A percentile compares a stretch with the other conserved stretches of the same genome.
These are phyloP conservation scores for Platysternon megacephalum DNA, from an alignment of 2,113 vertebrate genomes.

Conservation along the genomic window DNA sequence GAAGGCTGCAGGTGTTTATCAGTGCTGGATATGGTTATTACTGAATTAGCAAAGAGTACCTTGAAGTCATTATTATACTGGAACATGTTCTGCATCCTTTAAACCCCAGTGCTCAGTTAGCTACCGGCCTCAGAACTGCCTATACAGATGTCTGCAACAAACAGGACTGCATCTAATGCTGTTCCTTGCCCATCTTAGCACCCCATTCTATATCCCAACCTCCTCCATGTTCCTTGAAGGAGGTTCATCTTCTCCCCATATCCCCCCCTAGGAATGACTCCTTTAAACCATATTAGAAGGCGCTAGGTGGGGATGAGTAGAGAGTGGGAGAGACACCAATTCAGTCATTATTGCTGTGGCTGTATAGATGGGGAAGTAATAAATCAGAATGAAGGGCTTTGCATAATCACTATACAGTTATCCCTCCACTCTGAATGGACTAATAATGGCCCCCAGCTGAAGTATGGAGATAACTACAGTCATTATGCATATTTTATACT, in stretches of 20 bases:
- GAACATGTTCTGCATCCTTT: background rate
- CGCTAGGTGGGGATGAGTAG: background rate
- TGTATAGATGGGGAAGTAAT: background rate
- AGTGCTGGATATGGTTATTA: background rate
- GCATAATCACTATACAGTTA: slow-evolving; percentile 28
- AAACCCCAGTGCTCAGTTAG: background rate
- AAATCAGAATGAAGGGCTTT: slow-evolving; percentile 2
- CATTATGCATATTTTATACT: slow-evolving; percentile 52
- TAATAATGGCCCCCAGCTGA: slow-evolving; percentile 64
- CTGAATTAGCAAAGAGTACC: background rate
- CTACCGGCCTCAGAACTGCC: background rate
- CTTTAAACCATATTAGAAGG: background rate
- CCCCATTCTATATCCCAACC: background rate
- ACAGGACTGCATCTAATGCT: background rate
- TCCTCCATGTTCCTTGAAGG: background rate
- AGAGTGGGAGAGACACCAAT: background rate
- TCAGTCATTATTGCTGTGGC: background rate
- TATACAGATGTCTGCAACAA: background rate
- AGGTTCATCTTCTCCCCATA: background rate
- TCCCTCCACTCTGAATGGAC: slow-evolving; percentile 10
- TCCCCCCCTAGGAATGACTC: background rate
- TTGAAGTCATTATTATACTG: background rate
- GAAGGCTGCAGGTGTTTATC: background rate
- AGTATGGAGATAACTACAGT: slow-evolving; percentile 19
- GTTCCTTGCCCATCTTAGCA: background rate